Evolutionary conservation across 2,888 invertebrate genomes (phyloP), one percentile per base, ranked within the genome.

Genomic region (Ceriagrion tenellum): DNA sequence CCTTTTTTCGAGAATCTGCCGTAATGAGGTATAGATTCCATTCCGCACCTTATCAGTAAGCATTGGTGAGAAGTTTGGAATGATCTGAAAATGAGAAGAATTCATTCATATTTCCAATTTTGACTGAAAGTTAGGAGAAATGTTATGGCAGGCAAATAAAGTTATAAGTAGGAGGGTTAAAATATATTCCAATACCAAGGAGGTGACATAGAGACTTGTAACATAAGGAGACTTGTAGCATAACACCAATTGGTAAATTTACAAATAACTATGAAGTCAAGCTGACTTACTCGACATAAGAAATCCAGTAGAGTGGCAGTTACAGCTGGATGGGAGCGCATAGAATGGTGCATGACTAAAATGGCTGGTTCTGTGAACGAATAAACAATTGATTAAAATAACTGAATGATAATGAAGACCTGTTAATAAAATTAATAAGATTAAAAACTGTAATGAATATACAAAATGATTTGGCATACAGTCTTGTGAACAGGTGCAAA

Each of bases 301-400:
- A 99, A 99, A 97, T 99, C 99, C 96, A 99, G 97, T 96, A 99
- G 97, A 35, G 99, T 99, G 95, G 99, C 99, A 95, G 99, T 99
- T 96, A 99, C 99, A 35, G 98, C 98, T 91, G 99, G 99, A 97
- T 99, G 99, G 95, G 99, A 98, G 96, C 98, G 97, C 98, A 99
- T 98, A 90, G 99, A 99, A 97, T 99, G 98, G 97, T 98, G 98
- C 99, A 99, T 99, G 55, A 99, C 99, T 96, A 99, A 97, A 96
- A 99, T 99, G 23, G 99, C 99, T 47, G 99, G 99, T 97, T 99
- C 99, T 97, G 96, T 81, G 96, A 96, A 90, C 96, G 95, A 95
- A 95, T 95, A 89, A 95, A 23, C n/a, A 93, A 13, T 26, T 90
- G 20, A 88, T 8, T 90, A 47, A 47, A 47, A 47, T 8, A 47